Base-by-base conservation (phyloP, 2,888 invertebrate species). In the Agrilus cyanescens region DNA sequence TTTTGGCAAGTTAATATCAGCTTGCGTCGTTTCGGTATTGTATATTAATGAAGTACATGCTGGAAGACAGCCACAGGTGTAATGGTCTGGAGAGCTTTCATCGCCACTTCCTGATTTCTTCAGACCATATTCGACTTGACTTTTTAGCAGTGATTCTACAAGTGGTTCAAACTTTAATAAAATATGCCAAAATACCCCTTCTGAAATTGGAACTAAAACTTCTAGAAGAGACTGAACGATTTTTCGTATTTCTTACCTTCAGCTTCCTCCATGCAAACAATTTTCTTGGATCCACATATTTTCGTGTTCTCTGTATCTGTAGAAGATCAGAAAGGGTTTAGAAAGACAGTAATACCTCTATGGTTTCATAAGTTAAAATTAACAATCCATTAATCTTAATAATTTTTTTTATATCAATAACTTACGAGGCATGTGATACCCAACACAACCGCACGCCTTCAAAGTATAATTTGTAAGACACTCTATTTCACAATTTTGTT, bases 401-500 rank as follows among this genome's bases (percentile, higher is more conserved):
- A n/a, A n/a, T n/a, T n/a, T n/a, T n/a, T n/a, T n/a, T n/a, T n/a
- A n/a, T n/a, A 25, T 12, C 7, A 32, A 29, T 13, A 37, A 56
- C 61, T 66, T 61, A 71, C 72, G 64, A 37, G 82, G 82, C 80
- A 83, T 80, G 44, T 81, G 78, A 52, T 79, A 81, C 53, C 78
- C 77, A 3, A 82, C 81, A 55, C 84, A 84, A 4, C 73, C 76
- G 56, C 83, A 84, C 49, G 66, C 65, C 3, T 61, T 57, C 39
- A 73, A 61, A 0, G 82, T 82, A 49, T 72, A 80, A 62, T 83
- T 82, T 1, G 82, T 71, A 43, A 82, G 62, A 52, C 83, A 84
- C 62, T 84, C 84, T 54, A 82, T 70, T 54, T 82, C 78, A 55
- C 83, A 84, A 60, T 82, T 83, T 43, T 75, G 73, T 61, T 84